Conservation (phyloP, 2,888 invertebrate species). For the Rhamnusium bicolor region DNA sequence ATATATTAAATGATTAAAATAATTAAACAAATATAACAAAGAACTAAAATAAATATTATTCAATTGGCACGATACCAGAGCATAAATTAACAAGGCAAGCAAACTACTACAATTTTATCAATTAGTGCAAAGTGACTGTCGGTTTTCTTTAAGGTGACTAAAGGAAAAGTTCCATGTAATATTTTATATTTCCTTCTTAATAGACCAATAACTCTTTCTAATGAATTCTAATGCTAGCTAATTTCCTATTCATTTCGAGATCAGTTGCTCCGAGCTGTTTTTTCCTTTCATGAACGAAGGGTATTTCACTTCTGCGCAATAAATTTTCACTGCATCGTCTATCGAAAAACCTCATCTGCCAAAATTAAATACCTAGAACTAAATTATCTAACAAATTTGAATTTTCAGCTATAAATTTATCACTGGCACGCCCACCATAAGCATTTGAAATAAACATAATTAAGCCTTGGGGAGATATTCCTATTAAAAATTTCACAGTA, state of each 20-base stretch:
- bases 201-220: conserved; percentile 18
- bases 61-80: background rate
- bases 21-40: no score
- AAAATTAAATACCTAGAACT: conserved; percentile 27
- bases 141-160: background rate
- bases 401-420: conserved; percentile 33
- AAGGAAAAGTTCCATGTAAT: conserved; percentile 7
- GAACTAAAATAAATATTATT: background rate
- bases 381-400: conserved; percentile 29
- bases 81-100: background rate
- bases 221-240: conserved; percentile 28
- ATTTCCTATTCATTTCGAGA: conserved; percentile 13
- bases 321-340: conserved; percentile 8
- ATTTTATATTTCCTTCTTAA: conserved; percentile 19
- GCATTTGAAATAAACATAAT: conserved; percentile 32
- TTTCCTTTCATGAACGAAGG: conserved; percentile 37
- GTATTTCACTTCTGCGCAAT: conserved; percentile 4
- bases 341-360: conserved; percentile 34
- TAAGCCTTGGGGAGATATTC: conserved; percentile 40
- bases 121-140: background rate
- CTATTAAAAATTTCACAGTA: conserved; percentile 51
- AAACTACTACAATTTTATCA: conserved; percentile 23
- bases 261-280: conserved; percentile 10
- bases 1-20: no score
- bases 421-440: conserved; percentile 31